Percentiles rank a stretch among this genome's conserved stretches.
Conservation (phyloP, 64 coral and sea anemone genomes). For the Dendrophyllia cribrosa region DNA sequence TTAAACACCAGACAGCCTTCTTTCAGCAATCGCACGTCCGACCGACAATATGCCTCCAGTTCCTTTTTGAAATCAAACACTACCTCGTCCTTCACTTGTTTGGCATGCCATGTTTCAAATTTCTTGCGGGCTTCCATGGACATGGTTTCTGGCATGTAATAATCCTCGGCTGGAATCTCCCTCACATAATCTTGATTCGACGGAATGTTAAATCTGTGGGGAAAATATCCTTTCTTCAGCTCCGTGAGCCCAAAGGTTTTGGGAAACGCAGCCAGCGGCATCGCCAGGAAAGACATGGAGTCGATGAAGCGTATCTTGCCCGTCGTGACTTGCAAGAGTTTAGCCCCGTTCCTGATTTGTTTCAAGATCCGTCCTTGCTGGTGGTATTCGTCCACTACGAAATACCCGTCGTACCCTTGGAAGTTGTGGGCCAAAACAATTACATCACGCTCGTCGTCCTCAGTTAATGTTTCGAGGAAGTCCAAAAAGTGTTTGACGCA, state of each 20-base stretch:
- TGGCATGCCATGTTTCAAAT: neutral
- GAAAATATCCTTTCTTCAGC: neutral
- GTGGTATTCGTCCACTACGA: slow-evolving; percentile 7
- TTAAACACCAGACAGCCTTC: slow-evolving; percentile 40
- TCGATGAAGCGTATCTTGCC: neutral
- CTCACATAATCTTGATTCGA: too few relatives aligned
- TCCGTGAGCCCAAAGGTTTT: neutral
- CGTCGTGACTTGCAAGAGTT: neutral
- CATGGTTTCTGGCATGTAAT: slow-evolving; percentile 5
- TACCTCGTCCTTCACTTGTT: neutral
- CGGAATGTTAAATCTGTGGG: too few relatives aligned
- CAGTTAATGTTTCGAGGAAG: slow-evolving; percentile 24
- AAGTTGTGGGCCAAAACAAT: slow-evolving; percentile 51
- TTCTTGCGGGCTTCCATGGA: neutral
- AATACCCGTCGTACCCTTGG: slow-evolving; percentile 40
- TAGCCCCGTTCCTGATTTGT: neutral
- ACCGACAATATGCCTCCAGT: slow-evolving; percentile 15
- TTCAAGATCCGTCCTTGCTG: neutral
- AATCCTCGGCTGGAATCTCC: neutral
- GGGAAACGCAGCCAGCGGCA: slow-evolving; percentile 17
- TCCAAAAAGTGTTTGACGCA: slow-evolving; percentile 3
- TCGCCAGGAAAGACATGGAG: neutral
- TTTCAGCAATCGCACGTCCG: slow-evolving; percentile 38
- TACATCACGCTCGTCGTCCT: neutral
- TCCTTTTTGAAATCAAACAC: slow-evolving; percentile 15